A percentile compares a stretch with the other conserved stretches of the same genome.
Evolutionary conservation across 2,797 vertebrate genomes (phyloP).

Genomic region (Pteropus rufus): DNA sequence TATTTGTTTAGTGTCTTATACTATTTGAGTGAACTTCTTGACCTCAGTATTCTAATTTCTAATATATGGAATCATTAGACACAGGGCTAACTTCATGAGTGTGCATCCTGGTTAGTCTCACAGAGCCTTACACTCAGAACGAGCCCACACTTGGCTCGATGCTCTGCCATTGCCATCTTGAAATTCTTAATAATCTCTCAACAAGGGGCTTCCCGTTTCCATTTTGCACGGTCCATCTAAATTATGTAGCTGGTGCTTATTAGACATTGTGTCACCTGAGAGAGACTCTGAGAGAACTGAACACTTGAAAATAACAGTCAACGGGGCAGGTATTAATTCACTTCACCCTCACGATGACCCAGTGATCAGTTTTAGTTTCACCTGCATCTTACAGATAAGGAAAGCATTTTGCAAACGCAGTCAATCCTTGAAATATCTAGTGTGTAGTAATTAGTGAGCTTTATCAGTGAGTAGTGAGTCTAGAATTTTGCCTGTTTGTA

Average conservation of each 20-base stretch:
- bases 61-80: not conserved
- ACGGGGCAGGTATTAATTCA: not conserved
- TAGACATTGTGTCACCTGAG: not conserved
- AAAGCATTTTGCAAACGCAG: not conserved
- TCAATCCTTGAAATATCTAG: not conserved
- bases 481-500: constrained; percentile 15
- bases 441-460: not conserved
- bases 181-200: not conserved
- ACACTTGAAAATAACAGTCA: not conserved
- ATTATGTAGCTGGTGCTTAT: not conserved
- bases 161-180: not conserved
- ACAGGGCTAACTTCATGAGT: not conserved
- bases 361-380: not conserved
- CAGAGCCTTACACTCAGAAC: not conserved
- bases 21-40: not conserved
- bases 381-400: not conserved
- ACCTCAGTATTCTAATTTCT: not conserved
- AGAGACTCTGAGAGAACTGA: not conserved
- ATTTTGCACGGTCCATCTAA: not conserved
- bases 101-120: fast-evolving
- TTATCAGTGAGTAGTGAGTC: not conserved
- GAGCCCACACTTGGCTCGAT: not conserved
- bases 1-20: too few species aligned
- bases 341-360: not conserved
- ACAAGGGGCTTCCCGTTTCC: not conserved